Percentiles rank a stretch among this genome's conserved stretches.
phyloP scores from a whole-genome alignment of 1,140 invertebrate species.

The Neocloeon triangulifer region DNA sequence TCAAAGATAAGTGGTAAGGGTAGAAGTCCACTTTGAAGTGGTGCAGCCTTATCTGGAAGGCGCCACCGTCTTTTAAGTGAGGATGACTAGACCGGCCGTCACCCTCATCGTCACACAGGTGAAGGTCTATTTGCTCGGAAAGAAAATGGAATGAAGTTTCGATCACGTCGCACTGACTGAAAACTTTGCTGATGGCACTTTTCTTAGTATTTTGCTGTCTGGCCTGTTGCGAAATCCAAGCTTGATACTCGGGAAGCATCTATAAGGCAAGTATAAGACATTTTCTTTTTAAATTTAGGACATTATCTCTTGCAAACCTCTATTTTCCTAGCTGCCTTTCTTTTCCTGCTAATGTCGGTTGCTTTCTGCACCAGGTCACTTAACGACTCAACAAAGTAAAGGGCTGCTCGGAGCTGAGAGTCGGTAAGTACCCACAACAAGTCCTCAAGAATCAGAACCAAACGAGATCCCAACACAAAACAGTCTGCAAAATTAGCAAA shows the following conservation, averaged over 20 bases:
- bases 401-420: conserved; percentile 83
- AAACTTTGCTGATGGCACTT: conserved; percentile 38
- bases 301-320: no score
- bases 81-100: conserved; percentile 63
- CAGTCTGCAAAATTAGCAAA: conserved; percentile 45
- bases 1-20: conserved; percentile 81
- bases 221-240: conserved; percentile 43
- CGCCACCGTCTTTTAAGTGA: conserved; percentile 67
- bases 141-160: conserved; percentile 97
- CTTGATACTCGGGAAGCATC: conserved; percentile 58
- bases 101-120: conserved; percentile 90
- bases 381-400: conserved; percentile 82
- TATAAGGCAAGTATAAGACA: no score
- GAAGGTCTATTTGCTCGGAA: conserved; percentile 81
- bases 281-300: no score
- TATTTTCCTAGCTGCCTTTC: conserved; percentile 73
- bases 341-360: conserved; percentile 55
- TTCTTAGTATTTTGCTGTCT: conserved; percentile 18
- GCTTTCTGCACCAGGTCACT: conserved; percentile 65
- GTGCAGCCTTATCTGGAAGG: conserved; percentile 78
- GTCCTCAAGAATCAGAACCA: conserved; percentile 87
- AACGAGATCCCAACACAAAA: conserved; percentile 70
- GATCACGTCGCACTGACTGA: conserved; percentile 74
- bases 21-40: conserved; percentile 87
- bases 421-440: conserved; percentile 95